Percentiles rank a stretch among this genome's conserved stretches.
Conservation (phyloP, 2,888 invertebrate genomes). For the Aleiodes leptofemur region DNA sequence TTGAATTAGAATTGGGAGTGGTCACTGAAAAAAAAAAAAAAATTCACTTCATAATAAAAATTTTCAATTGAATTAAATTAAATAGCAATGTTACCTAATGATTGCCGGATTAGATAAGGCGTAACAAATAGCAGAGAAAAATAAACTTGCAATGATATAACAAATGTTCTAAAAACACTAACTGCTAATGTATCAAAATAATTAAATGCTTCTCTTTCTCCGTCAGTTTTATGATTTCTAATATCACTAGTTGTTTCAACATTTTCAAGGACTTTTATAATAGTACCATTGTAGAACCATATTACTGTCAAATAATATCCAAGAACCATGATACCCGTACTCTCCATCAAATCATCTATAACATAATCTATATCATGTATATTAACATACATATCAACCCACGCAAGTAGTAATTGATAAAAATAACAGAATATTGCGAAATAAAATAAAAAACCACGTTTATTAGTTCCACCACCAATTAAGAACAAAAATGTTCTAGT, state of each 20-base stretch:
- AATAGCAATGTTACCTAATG: no score
- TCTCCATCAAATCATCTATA: conserved; percentile 18
- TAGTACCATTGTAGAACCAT: not conserved
- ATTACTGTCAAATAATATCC: not conserved
- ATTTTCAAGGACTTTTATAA: not conserved
- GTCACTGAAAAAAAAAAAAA: not conserved
- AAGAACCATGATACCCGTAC: not conserved
- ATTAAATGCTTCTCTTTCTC: conserved; percentile 49
- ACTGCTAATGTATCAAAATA: conserved; percentile 41
- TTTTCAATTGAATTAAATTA: not conserved
- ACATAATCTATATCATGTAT: conserved; percentile 10
- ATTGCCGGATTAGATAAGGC: no score
- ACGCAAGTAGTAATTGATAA: not conserved
- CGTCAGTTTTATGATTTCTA: not conserved
- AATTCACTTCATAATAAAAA: not conserved
- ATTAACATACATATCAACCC: not conserved
- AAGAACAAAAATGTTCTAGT: not conserved
- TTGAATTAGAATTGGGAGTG: no score
- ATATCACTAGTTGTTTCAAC: not conserved
- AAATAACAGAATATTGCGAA: not conserved
- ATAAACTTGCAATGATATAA: not conserved
- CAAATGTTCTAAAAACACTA: not conserved
- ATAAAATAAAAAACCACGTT: not conserved
- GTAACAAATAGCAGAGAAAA: no score
- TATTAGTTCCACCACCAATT: not conserved